Percentiles rank a stretch among this genome's conserved stretches.
phyloP scores from a whole-genome alignment of 2,113 vertebrate genomes.

The Petaurus breviceps region DNA sequence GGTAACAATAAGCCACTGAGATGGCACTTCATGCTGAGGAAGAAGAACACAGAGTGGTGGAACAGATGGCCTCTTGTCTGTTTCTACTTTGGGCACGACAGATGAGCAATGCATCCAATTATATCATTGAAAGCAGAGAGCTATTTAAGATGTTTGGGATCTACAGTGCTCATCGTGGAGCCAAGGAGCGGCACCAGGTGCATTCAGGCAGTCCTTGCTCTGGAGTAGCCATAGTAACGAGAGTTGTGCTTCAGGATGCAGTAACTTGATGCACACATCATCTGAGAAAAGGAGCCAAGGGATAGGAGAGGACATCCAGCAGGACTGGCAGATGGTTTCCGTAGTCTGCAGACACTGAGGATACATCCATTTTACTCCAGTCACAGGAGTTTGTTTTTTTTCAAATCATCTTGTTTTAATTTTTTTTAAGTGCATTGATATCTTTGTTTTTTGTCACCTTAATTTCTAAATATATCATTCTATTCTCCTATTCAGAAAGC shows the following conservation, averaged over 20 bases:
- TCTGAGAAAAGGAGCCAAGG: constrained; percentile 4
- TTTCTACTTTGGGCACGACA: constrained; percentile 76
- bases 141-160: constrained; percentile 70
- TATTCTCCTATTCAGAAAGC: neutral
- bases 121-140: constrained; percentile 69
- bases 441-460: neutral
- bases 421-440: neutral
- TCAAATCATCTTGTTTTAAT: neutral
- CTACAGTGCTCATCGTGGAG: constrained; percentile 55
- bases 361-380: neutral
- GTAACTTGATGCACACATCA: neutral
- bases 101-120: constrained; percentile 83
- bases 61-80: constrained; percentile 78
- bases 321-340: constrained; percentile 1
- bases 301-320: neutral
- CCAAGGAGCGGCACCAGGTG: constrained; percentile 53
- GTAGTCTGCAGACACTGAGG: neutral
- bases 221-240: constrained; percentile 32
- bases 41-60: constrained; percentile 59
- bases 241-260: neutral
- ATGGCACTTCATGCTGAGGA: constrained; percentile 49
- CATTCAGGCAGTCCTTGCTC: constrained; percentile 26
- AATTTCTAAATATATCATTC: neutral
- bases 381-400: neutral
- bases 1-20: constrained; percentile 63